Evolutionary conservation across 2,113 vertebrate genomes (phyloP).

Genomic region (Pelvicachromis taeniatus): DNA sequence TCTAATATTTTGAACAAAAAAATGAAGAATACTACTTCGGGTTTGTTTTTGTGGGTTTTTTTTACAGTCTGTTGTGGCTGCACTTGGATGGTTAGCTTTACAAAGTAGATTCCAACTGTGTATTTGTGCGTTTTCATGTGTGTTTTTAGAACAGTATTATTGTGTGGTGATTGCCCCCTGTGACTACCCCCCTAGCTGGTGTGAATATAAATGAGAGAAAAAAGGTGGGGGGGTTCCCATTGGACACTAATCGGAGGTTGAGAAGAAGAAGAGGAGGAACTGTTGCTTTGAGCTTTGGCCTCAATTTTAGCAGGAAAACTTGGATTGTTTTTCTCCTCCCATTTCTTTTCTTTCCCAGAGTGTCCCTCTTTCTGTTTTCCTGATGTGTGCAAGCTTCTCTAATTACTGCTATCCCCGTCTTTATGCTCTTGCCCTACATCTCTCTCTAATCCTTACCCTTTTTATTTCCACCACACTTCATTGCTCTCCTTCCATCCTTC

Average conservation of each 20-base stretch:
- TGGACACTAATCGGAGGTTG: background rate
- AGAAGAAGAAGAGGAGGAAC: background rate
- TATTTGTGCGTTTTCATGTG: background rate
- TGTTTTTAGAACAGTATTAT: background rate
- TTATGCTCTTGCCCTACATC: background rate
- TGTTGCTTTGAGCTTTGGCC: conserved; percentile 4
- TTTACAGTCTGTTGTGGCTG: background rate
- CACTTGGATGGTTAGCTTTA: background rate
- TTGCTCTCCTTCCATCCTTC: background rate
- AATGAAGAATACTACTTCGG: background rate
- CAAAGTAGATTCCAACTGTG: background rate
- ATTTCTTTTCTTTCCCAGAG: background rate
- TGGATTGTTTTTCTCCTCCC: background rate
- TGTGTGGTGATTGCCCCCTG: conserved; percentile 9
- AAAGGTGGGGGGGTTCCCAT: background rate
- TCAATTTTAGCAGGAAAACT: background rate
- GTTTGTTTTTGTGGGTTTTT: background rate
- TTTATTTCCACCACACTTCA: background rate
- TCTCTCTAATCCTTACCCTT: background rate
- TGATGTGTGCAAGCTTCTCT: background rate
- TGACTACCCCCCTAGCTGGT: conserved; percentile 24
- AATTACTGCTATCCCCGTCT: background rate
- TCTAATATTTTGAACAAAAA: background rate
- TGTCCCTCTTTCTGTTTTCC: background rate
- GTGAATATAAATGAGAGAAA: conserved; percentile 54